Conservation (phyloP, 2,888 invertebrate genomes). For the Leptinotarsa tumamoca region DNA sequence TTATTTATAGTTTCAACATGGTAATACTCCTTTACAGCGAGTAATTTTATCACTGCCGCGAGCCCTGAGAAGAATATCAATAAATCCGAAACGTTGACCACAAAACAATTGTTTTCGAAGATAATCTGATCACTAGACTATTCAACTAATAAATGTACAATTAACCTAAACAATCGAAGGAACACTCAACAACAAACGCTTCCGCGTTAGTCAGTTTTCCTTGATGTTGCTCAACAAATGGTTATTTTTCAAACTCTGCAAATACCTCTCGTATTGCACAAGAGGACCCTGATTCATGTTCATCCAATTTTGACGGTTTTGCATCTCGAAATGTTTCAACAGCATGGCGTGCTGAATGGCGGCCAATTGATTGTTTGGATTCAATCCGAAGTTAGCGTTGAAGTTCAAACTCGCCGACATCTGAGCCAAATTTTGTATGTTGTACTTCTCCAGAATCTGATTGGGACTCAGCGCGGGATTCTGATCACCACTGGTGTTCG, state of each 20-base stretch:
- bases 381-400: constrained; percentile 53
- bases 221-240: constrained; percentile 55
- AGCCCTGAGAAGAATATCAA: too few relatives aligned
- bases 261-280: constrained; percentile 64
- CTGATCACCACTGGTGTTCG: constrained; percentile 33
- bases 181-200: constrained; percentile 7
- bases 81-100: too few relatives aligned
- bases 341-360: constrained; percentile 64
- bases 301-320: constrained; percentile 64
- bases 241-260: constrained; percentile 60
- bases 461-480: constrained; percentile 56
- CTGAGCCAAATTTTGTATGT: constrained; percentile 65
- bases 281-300: constrained; percentile 59
- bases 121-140: too few relatives aligned
- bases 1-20: too few relatives aligned
- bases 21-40: too few relatives aligned
- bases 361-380: constrained; percentile 54
- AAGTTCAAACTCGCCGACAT: constrained; percentile 64
- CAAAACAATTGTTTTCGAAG: too few relatives aligned
- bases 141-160: constrained; percentile 1
- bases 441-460: constrained; percentile 64
- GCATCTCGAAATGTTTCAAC: constrained; percentile 63
- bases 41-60: too few relatives aligned
- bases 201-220: constrained; percentile 55
- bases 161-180: not conserved